A percentile compares a stretch with the other conserved stretches of the same genome.
Evolutionary conservation across 2,113 vertebrate species (phyloP).

Genomic region (Lanius collurio): DNA sequence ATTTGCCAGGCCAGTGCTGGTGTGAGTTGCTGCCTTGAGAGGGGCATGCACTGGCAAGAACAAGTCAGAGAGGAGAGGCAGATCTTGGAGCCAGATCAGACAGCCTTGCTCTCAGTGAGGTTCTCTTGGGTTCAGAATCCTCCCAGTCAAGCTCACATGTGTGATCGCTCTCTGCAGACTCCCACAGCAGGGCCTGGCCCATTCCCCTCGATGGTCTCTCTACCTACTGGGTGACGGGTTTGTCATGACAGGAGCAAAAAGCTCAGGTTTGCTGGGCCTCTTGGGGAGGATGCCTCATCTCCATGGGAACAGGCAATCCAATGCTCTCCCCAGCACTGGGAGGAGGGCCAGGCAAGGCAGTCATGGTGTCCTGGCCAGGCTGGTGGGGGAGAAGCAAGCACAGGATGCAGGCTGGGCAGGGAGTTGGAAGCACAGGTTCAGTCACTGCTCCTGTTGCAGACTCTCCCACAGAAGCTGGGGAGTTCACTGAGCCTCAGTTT

Average conservation of each 20-base stretch:
- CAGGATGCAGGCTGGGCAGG: too few relatives aligned
- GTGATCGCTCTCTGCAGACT: background rate
- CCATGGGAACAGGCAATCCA: background rate
- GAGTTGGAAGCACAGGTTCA: background rate
- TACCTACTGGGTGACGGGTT: background rate
- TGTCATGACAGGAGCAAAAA: background rate
- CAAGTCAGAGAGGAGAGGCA: background rate
- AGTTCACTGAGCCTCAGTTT: background rate
- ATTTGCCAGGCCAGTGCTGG: background rate
- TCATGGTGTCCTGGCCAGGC: background rate
- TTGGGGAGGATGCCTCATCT: background rate
- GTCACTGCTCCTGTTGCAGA: background rate
- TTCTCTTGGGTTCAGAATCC: background rate
- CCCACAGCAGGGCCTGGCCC: too few relatives aligned
- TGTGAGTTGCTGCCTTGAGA: background rate
- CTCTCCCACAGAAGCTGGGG: background rate
- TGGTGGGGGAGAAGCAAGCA: background rate
- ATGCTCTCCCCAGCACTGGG: too few relatives aligned
- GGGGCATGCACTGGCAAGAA: background rate
- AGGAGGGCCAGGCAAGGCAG: background rate
- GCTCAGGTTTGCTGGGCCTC: background rate
- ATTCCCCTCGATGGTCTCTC: background rate
- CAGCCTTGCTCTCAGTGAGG: background rate
- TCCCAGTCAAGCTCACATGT: rapidly evolving
- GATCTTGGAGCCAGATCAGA: background rate